Evolutionary conservation across 2,113 vertebrate genomes (phyloP), one percentile per base, ranked within the genome.

Genomic region (Alces alces): DNA sequence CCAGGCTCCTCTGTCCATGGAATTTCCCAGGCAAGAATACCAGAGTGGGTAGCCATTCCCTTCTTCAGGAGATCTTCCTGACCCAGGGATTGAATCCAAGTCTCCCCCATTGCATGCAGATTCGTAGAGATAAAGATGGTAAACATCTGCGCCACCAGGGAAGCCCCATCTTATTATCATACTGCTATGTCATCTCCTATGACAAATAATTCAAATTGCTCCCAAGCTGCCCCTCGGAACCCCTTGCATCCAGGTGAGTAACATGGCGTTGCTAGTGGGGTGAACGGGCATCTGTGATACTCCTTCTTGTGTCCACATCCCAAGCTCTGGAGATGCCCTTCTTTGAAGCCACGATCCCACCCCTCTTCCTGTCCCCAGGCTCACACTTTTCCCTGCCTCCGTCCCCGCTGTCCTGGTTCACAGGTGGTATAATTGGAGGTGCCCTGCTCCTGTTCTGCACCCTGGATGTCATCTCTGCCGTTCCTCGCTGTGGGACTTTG

Each of bases 141-240:
- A 25, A 73, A 11, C 66, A 73, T 6, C 66, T 70, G 66, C 23
- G 66, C n/a, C n/a, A 39, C n/a, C 66, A 70, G 66, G 66, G n/a
- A 70, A 70, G 19, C 66, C 66, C 64, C 66, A n/a, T 66, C 33
- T 66, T 66, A 66, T 66, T 66, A 66, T 21, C 39, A 3, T 19
- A 52, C 0, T 1, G 10, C 27, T 8, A 0, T 21, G 57, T n/a
- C 0, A 0, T 28, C 43, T 52, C n/a, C 33, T 16, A 5, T 0
- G 57, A 57, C 50, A 25, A 7, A 19, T 21, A 23, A 14, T 2
- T 36, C 9, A 6, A 66, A 11, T 58, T 25, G 2, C 79, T 61
- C 60, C 12, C 8, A 17, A 43, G 70, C 36, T 23, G 79, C 2
- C 30, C 57, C 30, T 12, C 2, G 28, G 86, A 54, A 4, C 1